phyloP scores from a whole-genome alignment of 2,888 invertebrate genomes.

The Vannuccia rotundouncinata region DNA sequence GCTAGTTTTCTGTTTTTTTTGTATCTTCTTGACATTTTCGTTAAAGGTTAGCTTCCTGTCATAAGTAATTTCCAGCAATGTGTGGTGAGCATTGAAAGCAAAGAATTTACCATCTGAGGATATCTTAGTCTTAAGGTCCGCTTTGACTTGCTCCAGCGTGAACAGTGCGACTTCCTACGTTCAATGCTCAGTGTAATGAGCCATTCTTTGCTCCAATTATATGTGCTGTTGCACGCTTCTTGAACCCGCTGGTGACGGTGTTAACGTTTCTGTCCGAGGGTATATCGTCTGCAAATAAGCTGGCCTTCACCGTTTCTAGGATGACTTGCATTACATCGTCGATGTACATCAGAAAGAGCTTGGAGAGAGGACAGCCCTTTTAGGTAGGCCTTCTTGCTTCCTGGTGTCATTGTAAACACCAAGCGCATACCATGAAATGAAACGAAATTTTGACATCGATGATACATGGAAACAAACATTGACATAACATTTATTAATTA shows the following conservation, averaged over 20 bases:
- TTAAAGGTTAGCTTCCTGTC: background rate
- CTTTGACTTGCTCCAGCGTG: background rate
- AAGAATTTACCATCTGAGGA: background rate
- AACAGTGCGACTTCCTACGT: background rate
- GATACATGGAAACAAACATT: too few relatives aligned
- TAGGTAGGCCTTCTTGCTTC: background rate
- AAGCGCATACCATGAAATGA: too few relatives aligned
- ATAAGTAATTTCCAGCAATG: background rate
- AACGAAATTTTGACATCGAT: too few relatives aligned
- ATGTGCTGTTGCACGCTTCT: background rate
- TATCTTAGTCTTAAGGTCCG: background rate
- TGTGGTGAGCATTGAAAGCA: background rate
- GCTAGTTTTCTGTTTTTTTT: background rate
- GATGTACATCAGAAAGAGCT: background rate
- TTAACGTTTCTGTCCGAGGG: background rate
- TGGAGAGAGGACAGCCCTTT: background rate
- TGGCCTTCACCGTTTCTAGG: background rate
- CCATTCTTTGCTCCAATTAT: background rate
- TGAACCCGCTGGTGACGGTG: background rate
- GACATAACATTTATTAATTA: too few relatives aligned
- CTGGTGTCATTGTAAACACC: too few relatives aligned
- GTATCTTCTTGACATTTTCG: background rate
- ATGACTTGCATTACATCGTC: background rate
- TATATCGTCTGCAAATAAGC: background rate
- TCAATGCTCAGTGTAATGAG: background rate